These are phyloP conservation scores for Cosmopolites sordidus DNA, from an alignment of 2,888 invertebrate species.

Conservation along the genomic window DNA sequence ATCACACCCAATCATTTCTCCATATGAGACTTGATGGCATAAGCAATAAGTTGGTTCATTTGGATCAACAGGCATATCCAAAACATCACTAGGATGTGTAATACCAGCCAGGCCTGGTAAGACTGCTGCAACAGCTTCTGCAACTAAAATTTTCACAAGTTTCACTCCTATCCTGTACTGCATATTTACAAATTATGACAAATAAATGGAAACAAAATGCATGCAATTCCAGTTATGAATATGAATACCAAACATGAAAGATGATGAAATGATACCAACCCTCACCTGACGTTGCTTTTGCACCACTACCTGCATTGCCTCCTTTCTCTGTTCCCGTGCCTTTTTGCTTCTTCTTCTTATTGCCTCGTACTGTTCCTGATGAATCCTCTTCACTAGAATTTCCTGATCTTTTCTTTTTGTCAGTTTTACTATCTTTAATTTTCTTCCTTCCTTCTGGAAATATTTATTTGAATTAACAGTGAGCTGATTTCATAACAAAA, in stretches of 20 bases:
- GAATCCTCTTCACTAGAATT: conserved; percentile 52
- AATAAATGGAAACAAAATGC: neutral
- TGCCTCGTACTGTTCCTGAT: conserved; percentile 44
- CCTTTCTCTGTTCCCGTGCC: conserved; percentile 44
- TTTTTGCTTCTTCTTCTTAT: conserved; percentile 58
- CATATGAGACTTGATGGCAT: conserved; percentile 95
- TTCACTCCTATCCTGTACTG: conserved; percentile 17
- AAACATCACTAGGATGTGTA: conserved; percentile 83
- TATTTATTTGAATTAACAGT: too few species aligned
- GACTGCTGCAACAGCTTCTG: conserved; percentile 47
- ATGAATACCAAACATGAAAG: conserved; percentile 9
- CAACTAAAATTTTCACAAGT: too few species aligned
- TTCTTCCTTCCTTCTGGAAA: conserved; percentile 60
- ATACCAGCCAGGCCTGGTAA: conserved; percentile 55
- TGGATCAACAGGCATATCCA: conserved; percentile 91
- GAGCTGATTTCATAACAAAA: too few species aligned
- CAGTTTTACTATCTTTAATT: conserved; percentile 58
- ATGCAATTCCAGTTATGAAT: too few species aligned
- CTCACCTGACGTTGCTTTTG: conserved; percentile 47
- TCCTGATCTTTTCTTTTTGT: conserved; percentile 56
- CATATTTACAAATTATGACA: neutral
- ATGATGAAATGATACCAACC: conserved; percentile 44
- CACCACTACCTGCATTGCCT: conserved; percentile 41
- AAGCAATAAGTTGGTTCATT: conserved; percentile 98
- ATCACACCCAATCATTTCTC: conserved; percentile 97